These are phyloP conservation scores for Lampropteryx suffumata DNA, from an alignment of 2,888 invertebrate species.

Conservation along the genomic window DNA sequence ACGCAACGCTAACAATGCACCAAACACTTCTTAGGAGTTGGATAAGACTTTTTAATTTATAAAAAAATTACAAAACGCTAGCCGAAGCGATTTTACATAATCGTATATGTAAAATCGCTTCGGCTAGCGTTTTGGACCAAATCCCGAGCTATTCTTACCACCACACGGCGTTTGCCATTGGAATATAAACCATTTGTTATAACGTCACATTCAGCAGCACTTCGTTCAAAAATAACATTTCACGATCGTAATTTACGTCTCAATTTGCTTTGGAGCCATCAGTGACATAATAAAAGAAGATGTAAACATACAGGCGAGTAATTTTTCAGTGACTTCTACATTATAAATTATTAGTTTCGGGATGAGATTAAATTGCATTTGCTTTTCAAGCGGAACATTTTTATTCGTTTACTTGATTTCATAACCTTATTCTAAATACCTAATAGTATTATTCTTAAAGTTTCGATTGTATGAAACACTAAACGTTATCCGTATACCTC, in stretches of 20 bases:
- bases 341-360: constrained; percentile 8
- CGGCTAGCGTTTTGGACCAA: constrained; percentile 21
- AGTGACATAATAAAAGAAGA: constrained; percentile 39
- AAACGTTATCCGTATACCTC: too few relatives aligned
- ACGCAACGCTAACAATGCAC: too few relatives aligned
- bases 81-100: too few relatives aligned
- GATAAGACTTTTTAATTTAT: too few relatives aligned
- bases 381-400: too few relatives aligned
- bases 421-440: too few relatives aligned
- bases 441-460: too few relatives aligned
- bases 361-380: constrained; percentile 5
- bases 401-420: too few relatives aligned
- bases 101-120: constrained; percentile 7
- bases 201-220: constrained; percentile 41
- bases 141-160: constrained; percentile 23
- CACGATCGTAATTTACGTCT: constrained; percentile 49
- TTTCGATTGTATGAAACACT: too few relatives aligned
- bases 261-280: constrained; percentile 49
- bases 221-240: constrained; percentile 50
- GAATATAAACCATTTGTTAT: constrained; percentile 61
- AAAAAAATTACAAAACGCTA: too few relatives aligned
- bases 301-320: constrained; percentile 43
- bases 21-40: too few relatives aligned
- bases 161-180: constrained; percentile 25
- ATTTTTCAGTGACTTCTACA: constrained; percentile 49